Evolutionary conservation across 1,140 invertebrate species (phyloP).

Genomic region (Oscheius sp.): DNA sequence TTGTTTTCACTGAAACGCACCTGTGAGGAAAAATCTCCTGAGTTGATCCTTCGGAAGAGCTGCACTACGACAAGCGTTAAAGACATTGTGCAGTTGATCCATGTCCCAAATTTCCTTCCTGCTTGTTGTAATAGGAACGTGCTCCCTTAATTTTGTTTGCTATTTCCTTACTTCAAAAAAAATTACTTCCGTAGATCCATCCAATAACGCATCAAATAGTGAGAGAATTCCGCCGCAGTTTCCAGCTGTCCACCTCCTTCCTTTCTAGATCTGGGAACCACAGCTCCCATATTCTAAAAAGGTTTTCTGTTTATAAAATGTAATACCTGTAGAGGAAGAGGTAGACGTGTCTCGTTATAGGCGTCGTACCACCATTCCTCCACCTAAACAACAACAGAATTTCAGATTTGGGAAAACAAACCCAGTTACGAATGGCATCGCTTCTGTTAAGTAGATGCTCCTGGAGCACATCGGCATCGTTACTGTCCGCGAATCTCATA

Average conservation of each 20-base stretch:
- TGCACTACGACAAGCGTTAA: constrained; percentile 6
- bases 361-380: constrained; percentile 32
- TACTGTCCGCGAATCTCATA: neutral
- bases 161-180: neutral
- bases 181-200: constrained; percentile 1
- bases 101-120: constrained; percentile 15
- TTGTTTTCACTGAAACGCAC: neutral
- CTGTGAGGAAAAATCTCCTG: constrained; percentile 1
- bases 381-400: neutral
- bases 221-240: neutral
- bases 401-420: neutral
- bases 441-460: neutral
- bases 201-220: constrained; percentile 20
- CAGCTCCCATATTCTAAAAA: constrained; percentile 20
- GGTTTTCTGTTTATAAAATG: neutral
- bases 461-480: neutral
- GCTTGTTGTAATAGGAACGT: constrained; percentile 3
- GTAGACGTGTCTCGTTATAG: constrained; percentile 1
- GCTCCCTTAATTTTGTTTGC: neutral
- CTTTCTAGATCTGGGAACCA: constrained; percentile 6
- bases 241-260: neutral
- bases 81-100: constrained; percentile 12
- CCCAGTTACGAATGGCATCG: constrained; percentile 5
- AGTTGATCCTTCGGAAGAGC: constrained; percentile 2
- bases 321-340: neutral